Base-by-base conservation (phyloP, 2,797 vertebrate species). In the Rhabdomys pumilio region DNA sequence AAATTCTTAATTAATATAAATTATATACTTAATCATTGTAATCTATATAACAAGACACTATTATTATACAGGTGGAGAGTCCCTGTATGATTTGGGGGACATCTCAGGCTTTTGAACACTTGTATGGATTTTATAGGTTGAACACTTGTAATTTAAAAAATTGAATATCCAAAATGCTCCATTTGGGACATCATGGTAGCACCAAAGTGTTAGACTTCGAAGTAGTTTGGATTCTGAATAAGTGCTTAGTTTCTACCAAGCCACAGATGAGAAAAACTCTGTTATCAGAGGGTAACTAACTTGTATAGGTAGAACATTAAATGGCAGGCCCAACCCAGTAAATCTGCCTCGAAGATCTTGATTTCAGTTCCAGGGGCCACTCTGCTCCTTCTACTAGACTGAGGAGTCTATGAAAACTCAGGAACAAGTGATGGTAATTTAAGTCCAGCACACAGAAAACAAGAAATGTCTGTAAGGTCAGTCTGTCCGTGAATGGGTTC, bases 231-330 rank as follows among this genome's bases (percentile, higher is more conserved):
- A 38, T 90, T 79, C 77, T 47, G 22, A 84, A 38, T 77, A 34
- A 85, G 31, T 61, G 55, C 13, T 85, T 41, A 34, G n/a, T 34
- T 19, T 90, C 26, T 53, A 47, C 10, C 24, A n/a, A 29, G 53
- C 80, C 63, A 81, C 65, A 88, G 80, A 65, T 61, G 65, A 95
- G 76, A 41, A 79, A 92, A 75, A 15, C 84, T 63, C 77, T 34
- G 72, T 14, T 76, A 15, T 9, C 2, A 75, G 81, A 69, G 57
- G 87, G 57, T 69, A 83, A 47, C 12, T 20, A 84, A 77, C 24
- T 26, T 22, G 1, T 53, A 3, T 57, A 13, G 15, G 59, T 53
- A 2, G 53, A 75, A 96, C 1, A 53, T 13, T 61, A n/a, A 77
- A 75, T 0, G 29, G 13, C 13, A 12, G 20, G 53, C 34, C 38